Evolutionary conservation across 1,140 invertebrate species (phyloP).

Genomic region (Pseudomyrmex gracilis): DNA sequence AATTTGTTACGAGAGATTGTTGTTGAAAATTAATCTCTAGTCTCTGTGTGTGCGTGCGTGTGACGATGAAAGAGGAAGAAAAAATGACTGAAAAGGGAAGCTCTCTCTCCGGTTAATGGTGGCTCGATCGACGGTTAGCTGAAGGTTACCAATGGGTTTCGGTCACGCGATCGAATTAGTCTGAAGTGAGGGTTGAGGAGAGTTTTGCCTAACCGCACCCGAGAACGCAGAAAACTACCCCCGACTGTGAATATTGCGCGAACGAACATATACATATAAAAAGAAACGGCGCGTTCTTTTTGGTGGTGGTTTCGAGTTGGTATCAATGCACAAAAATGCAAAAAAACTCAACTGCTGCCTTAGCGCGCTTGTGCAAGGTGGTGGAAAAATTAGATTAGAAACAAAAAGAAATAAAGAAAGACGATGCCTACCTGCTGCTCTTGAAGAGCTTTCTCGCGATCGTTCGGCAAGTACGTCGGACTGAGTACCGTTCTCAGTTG

Average conservation of each 20-base stretch:
- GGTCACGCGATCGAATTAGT: slow-evolving; percentile 34
- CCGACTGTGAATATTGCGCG: slow-evolving; percentile 7
- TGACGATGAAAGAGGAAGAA: background rate
- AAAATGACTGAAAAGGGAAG: slow-evolving; percentile 32
- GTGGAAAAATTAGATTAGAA: slow-evolving; percentile 51
- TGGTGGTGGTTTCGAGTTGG: slow-evolving; percentile 82
- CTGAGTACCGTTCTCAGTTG: slow-evolving; percentile 92
- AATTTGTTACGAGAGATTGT: no score
- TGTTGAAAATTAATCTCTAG: no score
- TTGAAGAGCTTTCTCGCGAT: slow-evolving; percentile 92
- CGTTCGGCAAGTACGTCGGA: slow-evolving; percentile 92
- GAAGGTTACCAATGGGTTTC: slow-evolving; percentile 2
- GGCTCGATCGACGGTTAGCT: slow-evolving; percentile 74
- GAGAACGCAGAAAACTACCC: slow-evolving; percentile 44
- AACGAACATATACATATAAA: background rate
- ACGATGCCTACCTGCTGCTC: slow-evolving; percentile 95
- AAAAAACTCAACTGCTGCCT: slow-evolving; percentile 80
- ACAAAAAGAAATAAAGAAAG: slow-evolving; percentile 45
- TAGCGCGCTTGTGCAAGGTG: slow-evolving; percentile 80
- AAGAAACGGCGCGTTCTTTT: slow-evolving; percentile 62
- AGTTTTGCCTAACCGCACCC: slow-evolving; percentile 15
- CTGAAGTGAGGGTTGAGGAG: slow-evolving; percentile 11
- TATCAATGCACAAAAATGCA: slow-evolving; percentile 82
- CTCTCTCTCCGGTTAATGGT: slow-evolving; percentile 25
- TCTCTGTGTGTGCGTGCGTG: no score